These are phyloP conservation scores for Molossus molossus DNA, from an alignment of 2,797 vertebrate genomes.

Conservation along the genomic window DNA sequence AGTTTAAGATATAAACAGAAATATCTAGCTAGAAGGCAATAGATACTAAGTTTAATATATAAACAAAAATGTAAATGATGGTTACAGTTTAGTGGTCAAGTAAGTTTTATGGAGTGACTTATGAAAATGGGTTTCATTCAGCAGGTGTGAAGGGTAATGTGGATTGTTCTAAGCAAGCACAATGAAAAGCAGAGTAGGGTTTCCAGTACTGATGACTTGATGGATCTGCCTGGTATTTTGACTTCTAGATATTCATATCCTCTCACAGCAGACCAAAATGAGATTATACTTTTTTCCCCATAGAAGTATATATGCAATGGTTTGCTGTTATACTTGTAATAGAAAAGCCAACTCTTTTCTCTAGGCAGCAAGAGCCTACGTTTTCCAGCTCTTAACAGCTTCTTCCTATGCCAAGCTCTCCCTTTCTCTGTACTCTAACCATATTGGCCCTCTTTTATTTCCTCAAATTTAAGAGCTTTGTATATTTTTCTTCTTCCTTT, in stretches of 20 bases:
- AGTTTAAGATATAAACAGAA: not conserved
- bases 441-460: not conserved
- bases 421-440: not conserved
- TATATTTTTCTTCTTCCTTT: not conserved
- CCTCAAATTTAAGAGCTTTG: not conserved
- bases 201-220: not conserved
- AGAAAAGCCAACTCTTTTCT: not conserved
- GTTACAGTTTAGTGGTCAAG: not conserved
- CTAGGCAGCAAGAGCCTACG: not conserved
- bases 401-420: not conserved
- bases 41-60: not conserved
- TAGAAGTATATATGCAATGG: not conserved
- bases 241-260: not conserved
- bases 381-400: not conserved
- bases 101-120: not conserved
- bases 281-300: not conserved
- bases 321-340: not conserved
- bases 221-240: not conserved
- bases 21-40: not conserved
- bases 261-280: not conserved
- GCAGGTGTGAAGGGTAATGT: not conserved
- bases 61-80: not conserved
- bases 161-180: not conserved
- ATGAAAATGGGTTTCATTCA: not conserved
- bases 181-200: fast-evolving